Evolutionary conservation across 2,113 vertebrate species (phyloP).

Genomic region (Microtus montanus): DNA sequence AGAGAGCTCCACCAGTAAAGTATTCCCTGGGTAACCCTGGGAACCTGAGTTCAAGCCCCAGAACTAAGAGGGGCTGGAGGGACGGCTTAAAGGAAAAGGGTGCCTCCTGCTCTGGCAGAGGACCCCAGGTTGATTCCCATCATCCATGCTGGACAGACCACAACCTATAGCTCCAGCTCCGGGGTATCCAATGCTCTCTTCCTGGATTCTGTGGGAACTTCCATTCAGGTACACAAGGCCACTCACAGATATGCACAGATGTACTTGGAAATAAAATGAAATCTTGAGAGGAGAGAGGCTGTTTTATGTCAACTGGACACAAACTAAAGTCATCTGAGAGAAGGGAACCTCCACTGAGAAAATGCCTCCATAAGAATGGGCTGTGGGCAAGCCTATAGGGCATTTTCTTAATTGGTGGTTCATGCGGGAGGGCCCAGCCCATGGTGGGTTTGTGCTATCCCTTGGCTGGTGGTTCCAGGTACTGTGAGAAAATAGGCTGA

Average conservation of each 20-base stretch:
- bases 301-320: not conserved
- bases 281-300: too few relatives aligned
- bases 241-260: not conserved
- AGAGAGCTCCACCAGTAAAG: not conserved
- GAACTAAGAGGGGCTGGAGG: not conserved
- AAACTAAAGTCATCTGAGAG: not conserved
- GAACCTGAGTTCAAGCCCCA: not conserved
- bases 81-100: too few relatives aligned
- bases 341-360: not conserved
- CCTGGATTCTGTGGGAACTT: not conserved
- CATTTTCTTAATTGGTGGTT: not conserved
- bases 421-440: not conserved
- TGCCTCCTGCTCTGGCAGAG: too few relatives aligned
- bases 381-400: not conserved
- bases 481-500: not conserved
- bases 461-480: not conserved
- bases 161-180: not conserved
- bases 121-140: not conserved
- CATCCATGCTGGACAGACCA: not conserved
- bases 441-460: not conserved
- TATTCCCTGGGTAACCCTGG: too few relatives aligned
- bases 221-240: not conserved
- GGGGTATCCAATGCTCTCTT: not conserved
- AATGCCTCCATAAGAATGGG: not conserved
- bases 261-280: not conserved